phyloP scores from a whole-genome alignment of 2,888 invertebrate genomes.

The Drosophila anceps region DNA sequence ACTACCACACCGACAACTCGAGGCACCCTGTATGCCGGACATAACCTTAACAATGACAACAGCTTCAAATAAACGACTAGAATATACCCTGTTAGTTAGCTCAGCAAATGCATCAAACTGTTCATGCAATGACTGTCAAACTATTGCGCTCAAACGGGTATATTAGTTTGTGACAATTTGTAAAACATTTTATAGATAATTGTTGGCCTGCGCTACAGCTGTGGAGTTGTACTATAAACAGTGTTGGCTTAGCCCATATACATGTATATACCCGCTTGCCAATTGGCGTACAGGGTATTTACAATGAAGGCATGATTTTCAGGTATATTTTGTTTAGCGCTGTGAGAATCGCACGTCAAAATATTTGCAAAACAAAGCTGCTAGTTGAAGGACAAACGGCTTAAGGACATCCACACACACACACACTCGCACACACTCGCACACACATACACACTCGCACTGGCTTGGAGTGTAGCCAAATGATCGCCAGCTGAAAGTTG shows the following conservation, averaged over 20 bases:
- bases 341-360: conserved; percentile 75
- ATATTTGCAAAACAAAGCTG: conserved; percentile 80
- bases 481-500: conserved; percentile 38
- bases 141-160: not conserved
- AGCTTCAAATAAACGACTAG: not conserved
- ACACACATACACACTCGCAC: not conserved
- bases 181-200: too few relatives aligned
- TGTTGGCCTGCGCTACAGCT: not conserved
- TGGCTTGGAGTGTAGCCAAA: conserved; percentile 33
- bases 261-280: not conserved
- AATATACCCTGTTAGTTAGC: not conserved
- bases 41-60: not conserved
- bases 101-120: not conserved
- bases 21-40: conserved; percentile 60
- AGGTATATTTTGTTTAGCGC: conserved; percentile 21
- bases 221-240: too few relatives aligned
- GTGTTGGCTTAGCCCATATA: not conserved
- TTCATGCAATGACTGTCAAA: too few relatives aligned
- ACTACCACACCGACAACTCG: conserved; percentile 48
- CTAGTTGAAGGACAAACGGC: conserved; percentile 67
- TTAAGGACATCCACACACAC: conserved; percentile 35
- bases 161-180: not conserved
- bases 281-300: not conserved
- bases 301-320: conserved; percentile 6
- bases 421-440: not conserved